Evolutionary conservation across 2,797 vertebrate species (phyloP), one percentile per base, ranked within the genome.

Genomic region (Salarias fasciatus): DNA sequence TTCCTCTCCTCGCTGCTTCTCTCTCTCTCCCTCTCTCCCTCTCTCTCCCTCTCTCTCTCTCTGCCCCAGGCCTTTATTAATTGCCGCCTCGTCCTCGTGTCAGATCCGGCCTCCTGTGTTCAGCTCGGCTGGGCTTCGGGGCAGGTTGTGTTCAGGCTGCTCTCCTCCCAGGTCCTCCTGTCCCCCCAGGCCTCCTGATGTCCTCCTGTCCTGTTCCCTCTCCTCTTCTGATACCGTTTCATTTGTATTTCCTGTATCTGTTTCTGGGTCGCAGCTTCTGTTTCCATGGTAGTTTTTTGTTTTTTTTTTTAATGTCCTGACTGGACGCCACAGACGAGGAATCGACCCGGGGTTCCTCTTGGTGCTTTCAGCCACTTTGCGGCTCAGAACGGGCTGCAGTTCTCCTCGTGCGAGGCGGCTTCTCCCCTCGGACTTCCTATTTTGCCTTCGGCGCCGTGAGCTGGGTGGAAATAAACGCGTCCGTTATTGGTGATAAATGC

Each of bases 21-120:
- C n/a, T n/a, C n/a, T n/a, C n/a, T n/a, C n/a, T n/a, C n/a, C 53
- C 43, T 43, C 48, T 72, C 55, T 55, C 52, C 44, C 58, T 85
- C 65, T 66, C 65, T 59, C 57, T 67, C 61, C 67, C 65, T 53
- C 62, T 70, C 72, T 72, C 43, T 15, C 63, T 14, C 40, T 5
- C 1, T 2, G 65, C 78, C 69, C 45, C 15, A 12, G 64, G 86
- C 63, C 36, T 40, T 65, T 69, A 68, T 82, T 83, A 84, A 85
- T 86, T 77, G 87, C 68, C 51, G 65, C 71, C n/a, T 18, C 33
- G 69, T 54, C 61, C 59, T 77, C 72, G 71, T 61, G 75, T 78
- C 69, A 36, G 55, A 59, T 80, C n/a, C n/a, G n/a, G n/a, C n/a
- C n/a, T n/a, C n/a, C n/a, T n/a, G n/a, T n/a, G n/a, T n/a, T 24